Evolutionary conservation across 2,888 invertebrate genomes (phyloP).

Genomic region (Amphimallon solstitiale): DNA sequence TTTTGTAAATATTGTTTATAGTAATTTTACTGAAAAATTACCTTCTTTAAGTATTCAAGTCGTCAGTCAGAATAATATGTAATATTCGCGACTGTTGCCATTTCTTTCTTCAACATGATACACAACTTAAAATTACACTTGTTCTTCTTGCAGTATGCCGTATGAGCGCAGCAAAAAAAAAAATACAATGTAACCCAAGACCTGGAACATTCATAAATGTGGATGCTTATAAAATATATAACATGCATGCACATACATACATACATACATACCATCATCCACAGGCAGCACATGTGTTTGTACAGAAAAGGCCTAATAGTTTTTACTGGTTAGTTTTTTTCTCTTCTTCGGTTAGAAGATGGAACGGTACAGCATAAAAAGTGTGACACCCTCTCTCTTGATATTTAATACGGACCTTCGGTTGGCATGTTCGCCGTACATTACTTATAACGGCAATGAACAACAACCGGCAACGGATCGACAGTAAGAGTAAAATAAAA

Average conservation of each 20-base stretch:
- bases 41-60: too few relatives aligned
- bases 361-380: conserved; percentile 6
- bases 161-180: conserved; percentile 18
- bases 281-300: conserved; percentile 23
- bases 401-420: conserved; percentile 19
- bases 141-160: conserved; percentile 17
- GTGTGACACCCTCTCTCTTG: conserved; percentile 29
- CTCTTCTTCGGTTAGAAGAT: conserved; percentile 9
- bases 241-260: conserved; percentile 9
- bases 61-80: too few relatives aligned
- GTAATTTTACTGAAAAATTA: too few relatives aligned
- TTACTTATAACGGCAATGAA: too few relatives aligned
- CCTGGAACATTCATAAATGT: conserved; percentile 21
- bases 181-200: conserved; percentile 31
- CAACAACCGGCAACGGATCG: conserved; percentile 9
- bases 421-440: too few relatives aligned
- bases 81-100: conserved; percentile 9
- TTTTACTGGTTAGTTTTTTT: conserved; percentile 26
- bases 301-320: conserved; percentile 31
- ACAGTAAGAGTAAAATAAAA: neutral
- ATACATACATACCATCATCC: conserved; percentile 20
- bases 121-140: conserved; percentile 13
- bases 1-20: too few relatives aligned
- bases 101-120: conserved; percentile 25
- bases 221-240: conserved; percentile 5